Evolutionary conservation across 1,140 invertebrate species (phyloP), one percentile per base, ranked within the genome.

Genomic region (Orius insidiosus): DNA sequence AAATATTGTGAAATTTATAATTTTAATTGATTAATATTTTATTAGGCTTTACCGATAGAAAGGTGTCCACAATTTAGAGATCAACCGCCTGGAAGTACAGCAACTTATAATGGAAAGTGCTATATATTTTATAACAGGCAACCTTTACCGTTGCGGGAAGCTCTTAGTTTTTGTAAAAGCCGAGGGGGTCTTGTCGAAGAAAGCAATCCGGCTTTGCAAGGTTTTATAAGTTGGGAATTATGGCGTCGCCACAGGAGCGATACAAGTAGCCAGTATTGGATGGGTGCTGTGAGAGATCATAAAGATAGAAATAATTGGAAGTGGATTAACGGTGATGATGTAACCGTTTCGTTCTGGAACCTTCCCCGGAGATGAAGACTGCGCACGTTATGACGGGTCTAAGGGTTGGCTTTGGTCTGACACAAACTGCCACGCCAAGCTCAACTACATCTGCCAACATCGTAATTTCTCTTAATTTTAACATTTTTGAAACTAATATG

Each of bases 351-450:
- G 0, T 94, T 94, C 61, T 94, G 89, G 89, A 90, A 86, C 63
- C 63, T 83, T 32, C 84, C 84, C 0, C 80, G 80, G 76, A 1
- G 74, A 75, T 47, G 83, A 87, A 43, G 81, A 86, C 53, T 94
- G 89, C 58, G 85, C 87, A 3, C 63, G 86, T 33, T 93, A 88
- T 60, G 88, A 93, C 60, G 88, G 88, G 48, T 82, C 82, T 54
- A 87, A 86, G 61, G 87, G 88, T 8, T 94, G 87, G 87, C 71
- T 94, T 0, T 94, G 89, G 89, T 86, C 84, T 1, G 86, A 90
- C 56, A 92, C 86, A 9, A 81, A 89, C 60, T 94, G 89, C 62
- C 76, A 79, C 47, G 73, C 78, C 4, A 72, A 75, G 50, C 66
- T 92, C 15, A 90, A 93, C 65, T 93, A 82, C 62, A 92, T 94